These are phyloP conservation scores for Anolis sagrei DNA, from an alignment of 2,113 vertebrate species.

Conservation along the genomic window DNA sequence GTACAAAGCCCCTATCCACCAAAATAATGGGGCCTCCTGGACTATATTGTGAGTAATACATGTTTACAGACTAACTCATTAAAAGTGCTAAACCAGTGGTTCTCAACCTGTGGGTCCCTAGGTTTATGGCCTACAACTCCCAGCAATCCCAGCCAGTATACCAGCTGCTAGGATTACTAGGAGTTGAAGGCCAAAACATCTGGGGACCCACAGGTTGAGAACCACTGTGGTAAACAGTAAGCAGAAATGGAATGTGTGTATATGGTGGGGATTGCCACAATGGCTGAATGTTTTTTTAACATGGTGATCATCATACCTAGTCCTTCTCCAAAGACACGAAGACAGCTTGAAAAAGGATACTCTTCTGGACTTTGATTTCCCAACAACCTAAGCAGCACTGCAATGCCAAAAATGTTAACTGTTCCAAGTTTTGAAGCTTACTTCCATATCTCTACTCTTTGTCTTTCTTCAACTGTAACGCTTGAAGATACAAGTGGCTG, in stretches of 20 bases:
- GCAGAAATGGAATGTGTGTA: background rate
- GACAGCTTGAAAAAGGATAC: too few relatives aligned
- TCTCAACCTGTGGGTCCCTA: too few relatives aligned
- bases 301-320: background rate
- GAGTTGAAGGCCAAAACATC: too few relatives aligned
- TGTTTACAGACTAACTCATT: background rate
- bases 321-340: background rate
- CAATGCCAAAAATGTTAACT: too few relatives aligned
- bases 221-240: too few relatives aligned
- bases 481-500: background rate
- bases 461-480: background rate
- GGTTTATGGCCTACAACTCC: too few relatives aligned
- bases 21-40: fast-evolving
- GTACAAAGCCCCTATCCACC: background rate
- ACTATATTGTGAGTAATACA: background rate
- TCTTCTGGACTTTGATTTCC: too few relatives aligned
- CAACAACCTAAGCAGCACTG: too few relatives aligned
- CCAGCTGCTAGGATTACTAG: too few relatives aligned
- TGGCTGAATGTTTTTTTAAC: background rate
- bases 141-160: too few relatives aligned
- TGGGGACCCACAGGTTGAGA: too few relatives aligned
- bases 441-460: background rate
- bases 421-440: background rate
- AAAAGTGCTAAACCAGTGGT: background rate
- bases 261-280: background rate